Evolutionary conservation across 2,797 vertebrate genomes (phyloP).

Genomic region (Hybognathus amarus): DNA sequence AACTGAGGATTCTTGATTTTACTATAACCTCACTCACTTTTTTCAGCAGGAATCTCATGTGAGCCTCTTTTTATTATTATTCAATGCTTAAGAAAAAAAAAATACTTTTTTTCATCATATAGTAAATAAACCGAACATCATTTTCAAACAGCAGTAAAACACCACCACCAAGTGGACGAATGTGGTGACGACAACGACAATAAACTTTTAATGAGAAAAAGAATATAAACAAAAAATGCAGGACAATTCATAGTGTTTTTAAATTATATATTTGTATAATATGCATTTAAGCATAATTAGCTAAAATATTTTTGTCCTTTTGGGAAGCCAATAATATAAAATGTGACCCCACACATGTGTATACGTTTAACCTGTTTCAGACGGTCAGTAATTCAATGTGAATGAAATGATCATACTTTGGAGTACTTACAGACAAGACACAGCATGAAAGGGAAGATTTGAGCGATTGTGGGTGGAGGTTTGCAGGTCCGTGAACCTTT

Average conservation of each 20-base stretch:
- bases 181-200: background rate
- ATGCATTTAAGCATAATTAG: no score
- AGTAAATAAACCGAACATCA: no score
- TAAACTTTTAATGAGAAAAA: background rate
- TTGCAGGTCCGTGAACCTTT: background rate
- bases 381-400: no score
- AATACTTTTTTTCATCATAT: no score
- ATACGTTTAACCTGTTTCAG: background rate
- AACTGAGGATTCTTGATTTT: background rate
- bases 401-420: background rate
- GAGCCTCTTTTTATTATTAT: background rate
- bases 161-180: background rate
- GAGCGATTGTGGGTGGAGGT: conserved; percentile 33
- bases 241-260: background rate
- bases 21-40: background rate
- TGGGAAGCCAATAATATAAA: background rate
- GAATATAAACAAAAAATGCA: background rate
- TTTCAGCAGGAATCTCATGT: background rate
- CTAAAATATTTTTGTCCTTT: background rate
- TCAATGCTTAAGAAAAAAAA: no score
- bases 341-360: background rate
- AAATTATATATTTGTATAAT: background rate
- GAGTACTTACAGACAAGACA: conserved; percentile 39
- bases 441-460: conserved; percentile 33
- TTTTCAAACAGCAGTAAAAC: background rate